Conservation (phyloP, 1,140 invertebrate genomes). For the Steinernema feltiae region DNA sequence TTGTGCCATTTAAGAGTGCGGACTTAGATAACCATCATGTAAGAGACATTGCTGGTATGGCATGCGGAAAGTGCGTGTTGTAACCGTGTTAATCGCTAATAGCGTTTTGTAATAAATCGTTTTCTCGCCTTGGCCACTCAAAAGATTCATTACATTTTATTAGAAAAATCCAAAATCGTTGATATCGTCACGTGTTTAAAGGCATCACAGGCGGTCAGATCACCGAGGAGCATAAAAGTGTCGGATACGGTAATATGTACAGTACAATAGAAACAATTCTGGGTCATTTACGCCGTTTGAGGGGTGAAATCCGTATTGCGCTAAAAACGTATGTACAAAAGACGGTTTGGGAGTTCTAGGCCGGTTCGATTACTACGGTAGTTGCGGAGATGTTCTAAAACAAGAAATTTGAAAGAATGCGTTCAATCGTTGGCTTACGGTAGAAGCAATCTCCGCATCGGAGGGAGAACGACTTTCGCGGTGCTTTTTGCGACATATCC, state of each 20-base stretch:
- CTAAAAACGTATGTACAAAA: background rate
- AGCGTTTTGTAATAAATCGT: too few relatives aligned
- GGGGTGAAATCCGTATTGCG: background rate
- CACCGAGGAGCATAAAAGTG: background rate
- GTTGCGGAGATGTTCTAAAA: background rate
- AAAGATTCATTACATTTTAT: too few relatives aligned
- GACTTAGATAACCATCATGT: too few relatives aligned
- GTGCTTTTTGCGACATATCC: background rate
- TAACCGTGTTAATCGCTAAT: too few relatives aligned
- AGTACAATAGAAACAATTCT: background rate
- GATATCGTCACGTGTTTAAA: too few relatives aligned
- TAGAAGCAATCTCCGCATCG: background rate
- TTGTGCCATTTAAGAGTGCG: too few relatives aligned
- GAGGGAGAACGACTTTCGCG: background rate
- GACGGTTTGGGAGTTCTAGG: background rate
- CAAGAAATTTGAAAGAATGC: background rate
- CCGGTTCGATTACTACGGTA: background rate
- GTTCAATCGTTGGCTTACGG: background rate
- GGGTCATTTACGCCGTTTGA: background rate
- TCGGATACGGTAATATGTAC: background rate
- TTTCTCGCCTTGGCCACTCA: too few relatives aligned
- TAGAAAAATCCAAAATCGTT: too few relatives aligned
- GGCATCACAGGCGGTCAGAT: conserved; percentile 3
- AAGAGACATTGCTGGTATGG: too few relatives aligned
- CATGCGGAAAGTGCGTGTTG: too few relatives aligned